Base-by-base conservation (phyloP, 2,888 invertebrate genomes). In the Drosophila mimica region DNA sequence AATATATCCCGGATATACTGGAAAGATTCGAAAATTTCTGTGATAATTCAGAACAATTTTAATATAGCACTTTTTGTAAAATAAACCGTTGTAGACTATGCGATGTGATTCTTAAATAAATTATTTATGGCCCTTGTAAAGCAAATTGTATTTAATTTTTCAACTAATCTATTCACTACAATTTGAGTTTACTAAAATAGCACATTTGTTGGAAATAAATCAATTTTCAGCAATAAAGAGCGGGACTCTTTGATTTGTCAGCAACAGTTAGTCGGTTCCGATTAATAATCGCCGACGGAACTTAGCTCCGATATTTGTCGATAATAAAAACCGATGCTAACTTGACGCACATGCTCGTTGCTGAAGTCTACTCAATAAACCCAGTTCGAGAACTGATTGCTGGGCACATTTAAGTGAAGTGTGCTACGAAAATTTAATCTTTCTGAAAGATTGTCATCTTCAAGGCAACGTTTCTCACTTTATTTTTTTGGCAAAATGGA, bases 401-500 rank as follows among this genome's bases (percentile, higher is more conserved):
- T 52, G 38, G 25, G 25, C 25, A 49, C 31, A 8, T 40, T 46
- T 28, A 34, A 38, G 52, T 64, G 30, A 58, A 65, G 46, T 52
- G 43, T 64, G 43, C 25, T 5, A 59, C 28, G 38, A 36, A 36
- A 64, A 51, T 53, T 66, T 48, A 77, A 77, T 77, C 77, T 80
- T 46, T 38, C 13, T 46, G 36, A 56, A 67, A 56, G 38, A 62
- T 69, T 67, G 59, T 30, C 74, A 83, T 77, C 86, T 72, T 69
- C 49, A 59, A 34, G 28, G 28, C 15, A 65, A 58, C 15, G 36
- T 54, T n/a, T 56, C 54, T 33, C 54, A 57, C 54, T 53, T 61
- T 43, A 57, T 25, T 57, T 53, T 28, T 64, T 70, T 82, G 67
- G 15, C 38, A 84, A 62, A 56, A 92, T 93, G 93, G 92, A 92